Conservation (phyloP, 2,797 vertebrate species). For the Ptychobarbus kaznakovi region DNA sequence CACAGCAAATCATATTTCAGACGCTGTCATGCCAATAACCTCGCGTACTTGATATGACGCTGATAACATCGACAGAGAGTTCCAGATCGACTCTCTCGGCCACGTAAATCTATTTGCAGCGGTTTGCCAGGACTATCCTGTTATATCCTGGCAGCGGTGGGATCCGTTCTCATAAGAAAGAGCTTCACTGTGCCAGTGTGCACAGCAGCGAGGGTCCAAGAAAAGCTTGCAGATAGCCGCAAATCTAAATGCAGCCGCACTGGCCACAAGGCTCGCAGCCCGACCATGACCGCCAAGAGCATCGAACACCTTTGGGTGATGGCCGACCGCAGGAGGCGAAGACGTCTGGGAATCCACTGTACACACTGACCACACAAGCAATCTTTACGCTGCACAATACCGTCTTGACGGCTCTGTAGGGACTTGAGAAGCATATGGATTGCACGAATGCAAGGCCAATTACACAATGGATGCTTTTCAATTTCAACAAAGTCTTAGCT, state of each 20-base stretch:
- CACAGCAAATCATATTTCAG: slow-evolving; percentile 8
- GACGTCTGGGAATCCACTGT: slow-evolving; percentile 63
- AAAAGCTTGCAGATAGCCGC: slow-evolving; percentile 76
- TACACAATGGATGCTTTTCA: slow-evolving; percentile 48
- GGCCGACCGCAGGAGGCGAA: slow-evolving; percentile 69
- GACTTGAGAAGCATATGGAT: slow-evolving; percentile 48
- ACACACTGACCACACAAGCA: slow-evolving; percentile 60
- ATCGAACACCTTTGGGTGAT: slow-evolving; percentile 76
- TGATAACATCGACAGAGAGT: slow-evolving; percentile 7
- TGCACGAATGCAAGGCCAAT: slow-evolving; percentile 25
- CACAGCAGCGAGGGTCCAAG: slow-evolving; percentile 70
- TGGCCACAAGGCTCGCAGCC: slow-evolving; percentile 71
- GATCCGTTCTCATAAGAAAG: slow-evolving; percentile 63
- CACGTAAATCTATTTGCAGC: not conserved
- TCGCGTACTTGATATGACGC: not conserved
- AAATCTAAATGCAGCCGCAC: slow-evolving; percentile 74
- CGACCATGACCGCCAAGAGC: slow-evolving; percentile 70
- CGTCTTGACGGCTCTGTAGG: slow-evolving; percentile 40
- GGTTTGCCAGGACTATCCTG: slow-evolving; percentile 18
- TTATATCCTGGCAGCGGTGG: slow-evolving; percentile 16
- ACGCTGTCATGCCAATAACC: slow-evolving; percentile 5
- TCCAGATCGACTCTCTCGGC: not conserved
- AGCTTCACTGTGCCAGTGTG: slow-evolving; percentile 68
- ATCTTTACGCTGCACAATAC: slow-evolving; percentile 56
- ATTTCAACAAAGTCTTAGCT: slow-evolving; percentile 50